Evolutionary conservation across 2,888 invertebrate genomes (phyloP), one percentile per base, ranked within the genome.

Genomic region (Lapara coniferarum): DNA sequence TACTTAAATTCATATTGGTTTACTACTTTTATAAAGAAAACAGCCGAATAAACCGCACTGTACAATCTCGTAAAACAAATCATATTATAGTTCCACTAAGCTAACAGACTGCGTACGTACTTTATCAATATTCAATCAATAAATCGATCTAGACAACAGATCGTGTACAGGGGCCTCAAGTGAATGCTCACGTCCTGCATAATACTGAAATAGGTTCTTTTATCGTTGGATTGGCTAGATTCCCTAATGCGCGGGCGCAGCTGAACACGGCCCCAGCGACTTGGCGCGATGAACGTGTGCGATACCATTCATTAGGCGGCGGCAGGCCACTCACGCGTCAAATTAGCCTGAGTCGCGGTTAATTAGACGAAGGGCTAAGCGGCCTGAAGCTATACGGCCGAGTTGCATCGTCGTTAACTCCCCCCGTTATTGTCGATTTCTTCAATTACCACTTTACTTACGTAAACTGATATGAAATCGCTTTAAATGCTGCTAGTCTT

Each of bases 241-340:
- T 85, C 83, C 86, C 80, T 84, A 85, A 81, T 85, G 86, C 85
- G 79, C 81, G 79, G 79, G 81, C 82, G 84, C 79, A 77, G 75
- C 73, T 72, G 71, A 74, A 83, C 85, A 84, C 86, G 86, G 84
- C 85, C 83, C 79, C 75, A 75, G 80, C 80, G 84, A 87, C 89
- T 87, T 85, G 87, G 86, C 72, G 85, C 85, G 93, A 93, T 93
- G 90, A 88, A 92, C 91, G 93, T 92, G 92, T 92, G 89, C 89
- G 93, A 93, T 93, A 93, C 88, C 86, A 91, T 93, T 93, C 93
- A 93, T 93, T 93, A 93, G 88, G 86, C 87, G 86, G 85, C 82
- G 81, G 82, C 82, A 81, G 82, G 80, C 82, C 81, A 82, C 87
- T 86, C 89, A 82, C 87, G 91, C 89, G 91, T 93, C 93, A 92